Conservation (phyloP, 2,797 vertebrate genomes). For the Thunnus albacares region DNA sequence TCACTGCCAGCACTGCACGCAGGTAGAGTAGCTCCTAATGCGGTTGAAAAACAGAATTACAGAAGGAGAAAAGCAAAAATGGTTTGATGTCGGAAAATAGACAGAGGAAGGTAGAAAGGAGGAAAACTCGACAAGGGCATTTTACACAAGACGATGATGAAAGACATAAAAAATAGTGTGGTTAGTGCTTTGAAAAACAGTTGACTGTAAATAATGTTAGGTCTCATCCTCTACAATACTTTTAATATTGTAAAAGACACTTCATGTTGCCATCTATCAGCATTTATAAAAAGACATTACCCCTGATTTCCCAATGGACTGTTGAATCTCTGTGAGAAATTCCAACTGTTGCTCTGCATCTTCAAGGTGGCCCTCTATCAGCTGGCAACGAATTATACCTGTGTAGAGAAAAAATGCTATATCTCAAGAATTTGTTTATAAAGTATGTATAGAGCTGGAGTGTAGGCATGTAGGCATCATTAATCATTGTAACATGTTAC, state of each 20-base stretch:
- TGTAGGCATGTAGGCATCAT: background rate
- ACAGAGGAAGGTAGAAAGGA: background rate
- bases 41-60: background rate
- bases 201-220: background rate
- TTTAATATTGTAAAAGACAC: background rate
- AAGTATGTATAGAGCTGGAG: background rate
- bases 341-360: conserved; percentile 96
- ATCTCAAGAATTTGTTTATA: background rate
- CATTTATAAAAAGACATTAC: conserved; percentile 76
- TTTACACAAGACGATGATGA: conserved; percentile 2
- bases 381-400: conserved; percentile 95
- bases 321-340: conserved; percentile 95
- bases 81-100: background rate
- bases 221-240: background rate
- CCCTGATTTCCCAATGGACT: conserved; percentile 94
- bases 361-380: conserved; percentile 92
- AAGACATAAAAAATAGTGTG: background rate
- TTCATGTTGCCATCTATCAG: background rate
- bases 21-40: conserved; percentile 93
- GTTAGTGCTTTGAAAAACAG: background rate
- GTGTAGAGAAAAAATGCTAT: background rate
- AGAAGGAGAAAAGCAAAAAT: background rate
- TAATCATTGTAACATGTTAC: conserved; percentile 72
- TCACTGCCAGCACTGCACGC: conserved; percentile 90
- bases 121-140: background rate